Evolutionary conservation across 1,140 invertebrate species (phyloP), one percentile per base, ranked within the genome.

Genomic region (Heterodera schachtii): DNA sequence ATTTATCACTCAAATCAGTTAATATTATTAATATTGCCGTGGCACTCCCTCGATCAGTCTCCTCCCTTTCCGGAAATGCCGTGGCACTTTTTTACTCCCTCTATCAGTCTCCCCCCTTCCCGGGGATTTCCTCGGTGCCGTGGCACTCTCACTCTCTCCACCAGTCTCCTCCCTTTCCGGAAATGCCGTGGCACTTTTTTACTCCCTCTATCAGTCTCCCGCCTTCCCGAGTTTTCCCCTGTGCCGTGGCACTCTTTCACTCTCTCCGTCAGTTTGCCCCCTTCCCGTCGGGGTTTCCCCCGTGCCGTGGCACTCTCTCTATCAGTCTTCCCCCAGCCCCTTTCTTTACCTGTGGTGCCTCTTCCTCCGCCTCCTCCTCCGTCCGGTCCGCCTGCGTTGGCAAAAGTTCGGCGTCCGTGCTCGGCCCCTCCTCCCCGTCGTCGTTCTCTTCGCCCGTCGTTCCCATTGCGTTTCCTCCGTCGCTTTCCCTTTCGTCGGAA

Each of bases 251-350:
- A 31, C 31, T n/a, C n/a, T n/a, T n/a, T n/a, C 47, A 9, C 47
- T 52, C 49, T 52, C 11, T 73, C 21, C 47, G 16, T 73, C 43
- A 13, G 47, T 75, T 46, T 49, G 21, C 31, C 21, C 31, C 19
- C 31, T 75, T 75, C 31, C 46, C 46, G 43, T n/a, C n/a, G 60
- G 46, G 49, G 46, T 44, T 75, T 75, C 60, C 70, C 43, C 47
- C 43, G 64, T 19, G 64, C 31, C 44, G 47, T 41, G 46, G 64
- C 31, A 70, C 47, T 31, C 21, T n/a, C 77, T 52, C 75, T 21
- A 66, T 49, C 46, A 47, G 49, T 46, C 19, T 78, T 21, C 43
- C 44, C 5, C 47, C 31, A 9, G 69, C n/a, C 16, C 47, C 21
- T 21, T 69, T 60, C 5, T 57, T 57, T 6, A 41, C 60, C 11